Base-by-base conservation (phyloP, 1,140 invertebrate species). In the Lepidurus arcticus region DNA sequence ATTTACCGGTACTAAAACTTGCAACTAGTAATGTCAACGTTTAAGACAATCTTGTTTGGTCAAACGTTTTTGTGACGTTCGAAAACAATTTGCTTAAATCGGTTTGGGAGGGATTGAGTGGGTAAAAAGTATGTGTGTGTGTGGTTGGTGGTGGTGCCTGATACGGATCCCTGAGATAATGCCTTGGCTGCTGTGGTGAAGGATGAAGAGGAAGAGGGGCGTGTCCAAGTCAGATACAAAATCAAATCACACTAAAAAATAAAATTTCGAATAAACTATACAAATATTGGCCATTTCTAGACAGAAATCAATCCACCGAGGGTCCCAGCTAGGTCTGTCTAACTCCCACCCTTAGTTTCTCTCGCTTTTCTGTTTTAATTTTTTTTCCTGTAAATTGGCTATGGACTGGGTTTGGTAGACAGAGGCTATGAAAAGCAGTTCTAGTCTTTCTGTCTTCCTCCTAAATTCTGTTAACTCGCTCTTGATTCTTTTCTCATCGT, bases 81-180 rank as follows among this genome's bases (percentile, higher is more conserved):
- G 13, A 65, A 3, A 65, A 65, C 21, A 65, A 21, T 65, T 7
- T 65, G 21, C 16, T 65, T 65, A 65, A n/a, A 21, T 13, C 16
- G 16, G 53, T 7, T 65, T 65, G 53, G 45, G 16, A 5, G 45
- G 10, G 45, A 21, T 65, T 13, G n/a, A n/a, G 21, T 6, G 53
- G 53, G 53, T 65, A 21, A 16, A 65, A n/a, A 65, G 53, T 65
- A 11, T 65, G 16, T 65, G 47, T 65, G n/a, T 65, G 53, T 65
- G 16, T 65, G 53, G 53, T 65, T 65, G 53, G 53, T 65, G 53
- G 53, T 16, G 53, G 53, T 34, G 34, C 53, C 53, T 65, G 53
- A 65, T 65, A 65, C 53, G 53, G 53, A 65, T 65, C 53, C 53
- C 53, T 65, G 53, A 65, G 53, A 65, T 65, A 65, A 65, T 65